Base-by-base conservation (phyloP, 2,113 vertebrate species). In the Argyrosomus japonicus region DNA sequence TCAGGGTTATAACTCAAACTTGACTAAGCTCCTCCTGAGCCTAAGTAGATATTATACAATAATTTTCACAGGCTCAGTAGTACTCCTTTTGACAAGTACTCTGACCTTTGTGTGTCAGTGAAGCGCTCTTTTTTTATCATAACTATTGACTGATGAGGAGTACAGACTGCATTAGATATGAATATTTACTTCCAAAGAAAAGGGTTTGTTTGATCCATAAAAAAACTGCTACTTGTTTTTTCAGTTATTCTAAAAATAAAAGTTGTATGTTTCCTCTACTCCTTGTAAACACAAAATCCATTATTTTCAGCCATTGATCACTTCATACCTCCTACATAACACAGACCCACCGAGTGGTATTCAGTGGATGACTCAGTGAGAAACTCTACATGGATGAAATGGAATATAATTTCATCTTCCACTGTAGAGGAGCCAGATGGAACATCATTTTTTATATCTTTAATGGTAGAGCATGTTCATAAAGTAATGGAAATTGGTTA, bases 241-340 rank as follows among this genome's bases (percentile, higher is more conserved):
- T 32, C 4, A 23, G 21, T 50, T 21, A 25, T 68, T 54, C 45
- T 36, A n/a, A 63, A 73, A 18, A n/a, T n/a, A n/a, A 74, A 65
- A 63, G 43, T 25, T 70, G 21, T 77, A 27, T 56, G n/a, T 80
- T 82, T 69, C 3, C 21, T 67, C 51, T 82, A 53, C 73, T 81
- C 67, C 45, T 43, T 21, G 29, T 43, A 10, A 77, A 68, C 43
- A 82, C 21, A 79, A 65, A 73, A 61, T 63, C 60, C 48, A 76
- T 88, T 85, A 84, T 79, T 63, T 72, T 61, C 60, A 86, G 72
- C 75, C 87, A 84, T 82, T 88, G 81, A 87, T 91, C 60, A 71
- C 74, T 88, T 87, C 86, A 81, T 80, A 82, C 80, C 82, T 88
- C 86, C 90, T 83, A 84, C 87, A 77, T 83, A 73, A 57, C 68